Percentiles rank a stretch among this genome's conserved stretches.
These are phyloP conservation scores for Sphecodes monilicornis DNA, from an alignment of 2,888 invertebrate species.

Conservation along the genomic window DNA sequence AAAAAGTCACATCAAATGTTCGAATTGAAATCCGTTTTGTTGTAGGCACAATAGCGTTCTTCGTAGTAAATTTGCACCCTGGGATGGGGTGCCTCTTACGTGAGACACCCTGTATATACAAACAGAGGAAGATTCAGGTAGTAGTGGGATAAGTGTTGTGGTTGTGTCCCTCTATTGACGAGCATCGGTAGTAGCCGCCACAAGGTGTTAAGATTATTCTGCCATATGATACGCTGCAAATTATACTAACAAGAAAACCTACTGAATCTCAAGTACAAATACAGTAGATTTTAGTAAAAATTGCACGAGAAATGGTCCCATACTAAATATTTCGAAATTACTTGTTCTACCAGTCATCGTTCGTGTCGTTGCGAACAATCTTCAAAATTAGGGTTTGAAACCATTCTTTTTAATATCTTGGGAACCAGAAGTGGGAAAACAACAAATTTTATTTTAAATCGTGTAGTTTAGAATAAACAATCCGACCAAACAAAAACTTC, in stretches of 20 bases:
- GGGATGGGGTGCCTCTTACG: too few species aligned
- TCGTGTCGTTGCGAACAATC: too few species aligned
- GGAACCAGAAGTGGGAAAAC: background rate
- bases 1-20: too few species aligned
- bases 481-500: background rate
- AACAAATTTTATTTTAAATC: background rate
- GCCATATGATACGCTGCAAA: background rate
- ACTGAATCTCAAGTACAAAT: background rate
- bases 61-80: too few species aligned
- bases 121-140: too few species aligned
- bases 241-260: background rate
- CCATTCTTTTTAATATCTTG: background rate
- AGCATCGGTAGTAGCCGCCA: too few species aligned
- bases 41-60: too few species aligned
- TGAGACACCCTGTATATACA: too few species aligned
- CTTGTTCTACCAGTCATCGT: too few species aligned
- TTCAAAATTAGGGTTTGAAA: background rate
- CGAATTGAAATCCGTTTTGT: too few species aligned
- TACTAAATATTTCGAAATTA: background rate
- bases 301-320: background rate
- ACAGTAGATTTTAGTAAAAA: background rate
- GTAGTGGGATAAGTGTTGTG: too few species aligned
- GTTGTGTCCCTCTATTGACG: too few species aligned
- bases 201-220: background rate
- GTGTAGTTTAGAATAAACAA: background rate